phyloP scores from a whole-genome alignment of 53 echinoderm and acorn worm species.

The Echinometra lucunter region DNA sequence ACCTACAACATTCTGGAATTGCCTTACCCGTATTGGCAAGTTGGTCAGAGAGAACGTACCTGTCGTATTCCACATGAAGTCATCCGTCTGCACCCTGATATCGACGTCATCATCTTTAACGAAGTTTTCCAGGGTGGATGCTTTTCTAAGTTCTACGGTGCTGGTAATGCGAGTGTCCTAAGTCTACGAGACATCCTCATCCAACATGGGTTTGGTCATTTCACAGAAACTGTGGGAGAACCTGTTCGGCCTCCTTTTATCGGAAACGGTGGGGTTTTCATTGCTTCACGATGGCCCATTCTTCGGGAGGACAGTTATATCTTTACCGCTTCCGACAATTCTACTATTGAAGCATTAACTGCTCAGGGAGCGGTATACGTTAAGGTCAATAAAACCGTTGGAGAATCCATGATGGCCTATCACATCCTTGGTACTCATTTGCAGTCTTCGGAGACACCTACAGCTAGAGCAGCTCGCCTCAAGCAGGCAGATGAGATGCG shows the following conservation, averaged over 20 bases:
- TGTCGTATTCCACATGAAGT: slow-evolving; percentile 75
- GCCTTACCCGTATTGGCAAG: slow-evolving; percentile 76
- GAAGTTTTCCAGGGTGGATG: slow-evolving; percentile 96
- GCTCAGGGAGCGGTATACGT: slow-evolving; percentile 91
- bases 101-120: slow-evolving; percentile 89
- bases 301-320: slow-evolving; percentile 74
- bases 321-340: slow-evolving; percentile 64
- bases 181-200: slow-evolving; percentile 76
- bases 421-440: slow-evolving; percentile 90
- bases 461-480: slow-evolving; percentile 39
- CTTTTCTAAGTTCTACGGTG: slow-evolving; percentile 73
- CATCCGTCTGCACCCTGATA: slow-evolving; percentile 80
- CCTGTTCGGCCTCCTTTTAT: slow-evolving; percentile 21
- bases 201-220: slow-evolving; percentile 82
- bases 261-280: slow-evolving; percentile 85
- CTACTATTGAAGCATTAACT: slow-evolving; percentile 76
- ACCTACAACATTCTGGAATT: slow-evolving; percentile 92
- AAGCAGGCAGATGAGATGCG: slow-evolving; percentile 75
- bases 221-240: slow-evolving; percentile 83
- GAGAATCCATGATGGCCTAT: slow-evolving; percentile 72
- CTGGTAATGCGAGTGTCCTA: slow-evolving; percentile 64
- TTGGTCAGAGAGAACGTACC: slow-evolving; percentile 90
- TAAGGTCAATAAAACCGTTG: slow-evolving; percentile 81
- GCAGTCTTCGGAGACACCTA: slow-evolving; percentile 60
- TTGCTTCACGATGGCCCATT: slow-evolving; percentile 97